Percentiles rank a stretch among this genome's conserved stretches.
Conservation (phyloP, 2,888 invertebrate genomes). For the Euplexia lucipara region DNA sequence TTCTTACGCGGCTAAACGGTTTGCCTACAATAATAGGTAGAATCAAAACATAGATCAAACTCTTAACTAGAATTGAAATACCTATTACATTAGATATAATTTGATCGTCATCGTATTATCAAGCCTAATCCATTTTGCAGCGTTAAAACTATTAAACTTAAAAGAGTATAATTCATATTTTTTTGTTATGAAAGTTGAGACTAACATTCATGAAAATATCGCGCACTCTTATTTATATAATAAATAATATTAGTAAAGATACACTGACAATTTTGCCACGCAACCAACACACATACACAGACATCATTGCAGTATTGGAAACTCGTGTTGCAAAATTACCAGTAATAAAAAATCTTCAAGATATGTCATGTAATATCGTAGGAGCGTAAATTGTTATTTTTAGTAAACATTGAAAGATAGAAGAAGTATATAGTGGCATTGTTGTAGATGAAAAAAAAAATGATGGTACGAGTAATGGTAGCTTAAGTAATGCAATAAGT, state of each 20-base stretch:
- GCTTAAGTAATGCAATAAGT: not conserved
- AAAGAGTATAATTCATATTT: too few species aligned
- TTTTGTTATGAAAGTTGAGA: too few species aligned
- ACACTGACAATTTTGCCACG: not conserved
- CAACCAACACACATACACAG: too few species aligned
- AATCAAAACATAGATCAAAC: too few species aligned
- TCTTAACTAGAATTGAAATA: too few species aligned
- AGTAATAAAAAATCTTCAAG: slow-evolving; percentile 8
- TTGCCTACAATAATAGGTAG: not conserved
- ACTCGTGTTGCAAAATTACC: not conserved
- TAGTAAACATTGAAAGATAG: slow-evolving; percentile 10
- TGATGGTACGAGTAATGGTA: not conserved
- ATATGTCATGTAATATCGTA: slow-evolving; percentile 25
- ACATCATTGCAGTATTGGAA: not conserved
- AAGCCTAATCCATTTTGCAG: too few species aligned
- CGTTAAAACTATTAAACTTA: too few species aligned
- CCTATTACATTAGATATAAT: too few species aligned
- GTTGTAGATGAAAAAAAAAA: not conserved
- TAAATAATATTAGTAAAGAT: slow-evolving; percentile 1
- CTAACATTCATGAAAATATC: not conserved
- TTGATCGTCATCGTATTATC: too few species aligned
- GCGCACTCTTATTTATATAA: not conserved
- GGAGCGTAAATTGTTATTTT: slow-evolving; percentile 41
- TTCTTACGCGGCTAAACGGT: too few species aligned
- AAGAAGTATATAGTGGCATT: slow-evolving; percentile 17